Percentiles rank a stretch among this genome's conserved stretches.
Conservation (phyloP, 2,113 vertebrate species). For the Megatriorchis doriae region DNA sequence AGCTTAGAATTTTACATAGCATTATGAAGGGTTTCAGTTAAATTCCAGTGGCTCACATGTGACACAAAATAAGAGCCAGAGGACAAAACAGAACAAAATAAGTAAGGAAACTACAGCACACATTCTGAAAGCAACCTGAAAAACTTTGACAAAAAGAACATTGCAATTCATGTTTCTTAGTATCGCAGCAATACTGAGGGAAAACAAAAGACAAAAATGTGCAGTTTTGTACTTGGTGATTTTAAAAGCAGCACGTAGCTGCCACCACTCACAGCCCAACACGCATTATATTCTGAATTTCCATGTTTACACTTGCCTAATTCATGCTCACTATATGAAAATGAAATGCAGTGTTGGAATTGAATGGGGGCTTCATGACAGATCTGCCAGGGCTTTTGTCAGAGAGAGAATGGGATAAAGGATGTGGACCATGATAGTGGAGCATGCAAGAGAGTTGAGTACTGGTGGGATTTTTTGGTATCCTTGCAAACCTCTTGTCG, state of each 20-base stretch:
- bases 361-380: neutral
- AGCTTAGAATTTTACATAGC: neutral
- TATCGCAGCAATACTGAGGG: neutral
- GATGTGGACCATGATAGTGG: neutral
- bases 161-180: neutral
- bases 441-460: neutral
- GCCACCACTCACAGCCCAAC: neutral
- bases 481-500: neutral
- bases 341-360: neutral
- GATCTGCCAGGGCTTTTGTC: neutral
- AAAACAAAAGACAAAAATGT: neutral
- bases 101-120: neutral
- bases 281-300: neutral
- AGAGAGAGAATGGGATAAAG: neutral
- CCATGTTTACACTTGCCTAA: neutral
- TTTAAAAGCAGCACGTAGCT: neutral
- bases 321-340: neutral
- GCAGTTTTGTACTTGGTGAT: neutral
- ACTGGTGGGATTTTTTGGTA: neutral
- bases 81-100: neutral
- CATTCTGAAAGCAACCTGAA: neutral
- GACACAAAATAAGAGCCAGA: neutral
- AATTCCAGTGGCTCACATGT: neutral
- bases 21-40: neutral
- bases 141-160: neutral